Percentiles rank a stretch among this genome's conserved stretches.
Conservation (phyloP, 2,797 vertebrate species). For the Sebastes diaconus region DNA sequence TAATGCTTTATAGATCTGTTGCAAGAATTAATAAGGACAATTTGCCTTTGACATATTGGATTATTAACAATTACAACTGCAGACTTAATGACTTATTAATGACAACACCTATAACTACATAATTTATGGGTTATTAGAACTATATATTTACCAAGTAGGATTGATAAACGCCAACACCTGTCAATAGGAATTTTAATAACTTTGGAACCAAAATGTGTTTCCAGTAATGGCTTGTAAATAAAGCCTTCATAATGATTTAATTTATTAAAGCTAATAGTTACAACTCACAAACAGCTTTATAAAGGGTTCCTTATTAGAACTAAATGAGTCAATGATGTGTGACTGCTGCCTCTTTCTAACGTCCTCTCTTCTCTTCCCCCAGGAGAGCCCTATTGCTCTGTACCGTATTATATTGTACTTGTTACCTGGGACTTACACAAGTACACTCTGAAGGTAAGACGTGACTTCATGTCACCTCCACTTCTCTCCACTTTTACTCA, state of each 20-base stretch:
- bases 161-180: neutral
- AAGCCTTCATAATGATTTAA: neutral
- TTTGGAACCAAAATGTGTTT: neutral
- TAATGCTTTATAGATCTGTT: neutral
- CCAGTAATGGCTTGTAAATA: neutral
- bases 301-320: neutral
- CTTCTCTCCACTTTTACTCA: slow-evolving; percentile 10
- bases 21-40: neutral
- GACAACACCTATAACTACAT: neutral
- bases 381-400: slow-evolving; percentile 96
- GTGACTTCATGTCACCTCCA: neutral
- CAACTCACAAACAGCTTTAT: neutral
- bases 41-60: neutral
- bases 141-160: neutral
- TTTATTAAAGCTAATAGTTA: neutral
- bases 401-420: slow-evolving; percentile 90
- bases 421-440: slow-evolving; percentile 93
- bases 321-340: neutral
- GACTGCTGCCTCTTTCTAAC: slow-evolving; percentile 38
- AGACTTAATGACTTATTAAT: neutral
- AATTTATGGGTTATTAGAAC: neutral
- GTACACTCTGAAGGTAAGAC: slow-evolving; percentile 94
- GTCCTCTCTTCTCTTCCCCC: slow-evolving; percentile 63
- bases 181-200: neutral
- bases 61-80: neutral